Percentiles rank a stretch among this genome's conserved stretches.
phyloP scores from a whole-genome alignment of 2,888 invertebrate genomes.

The Netelia melanura region DNA sequence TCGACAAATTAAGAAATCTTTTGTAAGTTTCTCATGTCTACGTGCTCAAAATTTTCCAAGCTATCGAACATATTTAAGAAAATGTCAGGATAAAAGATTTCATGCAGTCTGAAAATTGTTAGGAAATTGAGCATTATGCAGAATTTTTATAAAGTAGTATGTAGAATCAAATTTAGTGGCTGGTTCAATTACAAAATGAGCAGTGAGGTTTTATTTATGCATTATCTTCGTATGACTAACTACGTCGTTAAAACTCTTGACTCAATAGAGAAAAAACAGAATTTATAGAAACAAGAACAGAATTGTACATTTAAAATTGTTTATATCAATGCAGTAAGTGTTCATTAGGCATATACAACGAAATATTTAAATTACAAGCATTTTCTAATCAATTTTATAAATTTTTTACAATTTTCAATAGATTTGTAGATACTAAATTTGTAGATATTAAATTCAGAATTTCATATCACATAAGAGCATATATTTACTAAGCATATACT shows the following conservation, averaged over 20 bases:
- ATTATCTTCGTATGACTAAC: neutral
- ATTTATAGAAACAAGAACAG: too few species aligned
- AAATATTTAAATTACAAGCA: neutral
- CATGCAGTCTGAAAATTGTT: neutral
- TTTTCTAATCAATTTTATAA: slow-evolving; percentile 13
- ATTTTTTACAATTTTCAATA: too few species aligned
- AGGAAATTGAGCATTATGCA: neutral
- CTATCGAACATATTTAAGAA: neutral
- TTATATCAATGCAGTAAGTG: neutral
- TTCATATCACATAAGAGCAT: too few species aligned
- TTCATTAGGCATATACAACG: neutral
- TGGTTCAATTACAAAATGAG: too few species aligned
- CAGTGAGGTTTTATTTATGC: neutral
- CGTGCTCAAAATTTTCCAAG: slow-evolving; percentile 4
- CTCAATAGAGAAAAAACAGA: neutral
- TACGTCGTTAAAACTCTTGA: neutral
- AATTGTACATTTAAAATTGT: neutral
- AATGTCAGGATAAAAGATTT: neutral
- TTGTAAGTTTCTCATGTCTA: slow-evolving; percentile 27
- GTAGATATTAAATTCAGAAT: too few species aligned
- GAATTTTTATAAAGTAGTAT: neutral
- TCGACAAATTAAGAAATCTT: slow-evolving; percentile 27
- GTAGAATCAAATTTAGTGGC: neutral
- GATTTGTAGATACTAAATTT: too few species aligned
- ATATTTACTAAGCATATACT: too few species aligned